Conservation (phyloP, 1,140 invertebrate species). For the Mylabris phalerata region DNA sequence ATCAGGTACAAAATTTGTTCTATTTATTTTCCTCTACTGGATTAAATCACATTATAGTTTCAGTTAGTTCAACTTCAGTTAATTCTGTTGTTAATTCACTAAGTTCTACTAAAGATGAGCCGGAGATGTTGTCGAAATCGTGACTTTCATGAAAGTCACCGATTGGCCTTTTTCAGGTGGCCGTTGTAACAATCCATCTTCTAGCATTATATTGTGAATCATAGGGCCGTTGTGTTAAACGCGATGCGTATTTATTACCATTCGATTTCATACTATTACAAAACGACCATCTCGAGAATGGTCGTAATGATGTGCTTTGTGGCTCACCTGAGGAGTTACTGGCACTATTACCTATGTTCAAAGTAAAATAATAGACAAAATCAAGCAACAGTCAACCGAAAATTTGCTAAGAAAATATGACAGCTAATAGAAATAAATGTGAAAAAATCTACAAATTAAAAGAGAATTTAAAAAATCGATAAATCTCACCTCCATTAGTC, state of each 20-base stretch:
- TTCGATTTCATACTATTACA: constrained; percentile 25
- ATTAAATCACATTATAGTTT: constrained; percentile 24
- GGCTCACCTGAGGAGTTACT: constrained; percentile 39
- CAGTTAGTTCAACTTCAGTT: constrained; percentile 26
- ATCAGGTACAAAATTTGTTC: no score
- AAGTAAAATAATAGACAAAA: not conserved
- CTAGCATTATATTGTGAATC: constrained; percentile 27
- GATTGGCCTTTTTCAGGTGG: constrained; percentile 29
- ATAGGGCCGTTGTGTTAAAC: constrained; percentile 18
- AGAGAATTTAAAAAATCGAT: not conserved
- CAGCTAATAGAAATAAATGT: not conserved
- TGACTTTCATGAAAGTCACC: constrained; percentile 9
- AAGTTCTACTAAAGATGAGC: constrained; percentile 29
- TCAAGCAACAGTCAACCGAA: not conserved
- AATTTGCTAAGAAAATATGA: not conserved
- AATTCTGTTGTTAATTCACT: constrained; percentile 28
- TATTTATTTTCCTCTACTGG: no score
- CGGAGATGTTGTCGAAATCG: constrained; percentile 26
- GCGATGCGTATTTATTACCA: constrained; percentile 15
- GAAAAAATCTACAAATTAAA: not conserved
- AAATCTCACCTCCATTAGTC: constrained; percentile 29
- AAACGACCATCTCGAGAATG: constrained; percentile 35
- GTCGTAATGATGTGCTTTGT: constrained; percentile 35
- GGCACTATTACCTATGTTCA: constrained; percentile 32
- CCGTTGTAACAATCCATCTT: constrained; percentile 36